Evolutionary conservation across 2,797 vertebrate genomes (phyloP).

Genomic region (Orestias chungarensis): DNA sequence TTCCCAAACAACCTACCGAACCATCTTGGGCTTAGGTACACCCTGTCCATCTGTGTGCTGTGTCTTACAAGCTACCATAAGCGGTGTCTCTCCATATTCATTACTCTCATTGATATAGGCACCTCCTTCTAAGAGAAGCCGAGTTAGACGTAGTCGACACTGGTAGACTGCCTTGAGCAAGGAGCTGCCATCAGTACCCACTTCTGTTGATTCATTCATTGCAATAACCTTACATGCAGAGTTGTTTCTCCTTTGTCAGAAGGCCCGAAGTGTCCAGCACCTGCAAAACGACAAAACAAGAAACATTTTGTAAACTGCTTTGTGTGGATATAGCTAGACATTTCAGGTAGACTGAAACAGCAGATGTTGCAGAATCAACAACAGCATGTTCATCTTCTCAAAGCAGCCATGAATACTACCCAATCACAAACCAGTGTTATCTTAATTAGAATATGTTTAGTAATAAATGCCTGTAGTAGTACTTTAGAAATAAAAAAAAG

Average conservation of each 20-base stretch:
- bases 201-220: slow-evolving; percentile 53
- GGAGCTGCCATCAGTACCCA: slow-evolving; percentile 76
- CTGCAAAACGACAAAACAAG: slow-evolving; percentile 32
- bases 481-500: no score
- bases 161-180: slow-evolving; percentile 88
- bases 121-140: slow-evolving; percentile 89
- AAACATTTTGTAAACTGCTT: background rate
- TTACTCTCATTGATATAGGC: slow-evolving; percentile 94
- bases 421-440: no score
- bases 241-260: slow-evolving; percentile 3
- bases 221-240: background rate
- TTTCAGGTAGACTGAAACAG: no score
- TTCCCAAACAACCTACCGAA: slow-evolving; percentile 73
- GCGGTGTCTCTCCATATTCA: slow-evolving; percentile 86
- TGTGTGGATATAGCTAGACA: no score
- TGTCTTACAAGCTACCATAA: slow-evolving; percentile 90
- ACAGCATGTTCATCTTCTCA: no score
- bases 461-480: no score
- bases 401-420: no score
- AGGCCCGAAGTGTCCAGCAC: background rate
- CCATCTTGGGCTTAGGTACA: slow-evolving; percentile 85
- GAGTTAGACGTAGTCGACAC: slow-evolving; percentile 88
- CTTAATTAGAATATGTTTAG: no score
- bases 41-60: slow-evolving; percentile 84
- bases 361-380: no score